These are phyloP conservation scores for Thryonomys swinderianus DNA, from an alignment of 2,113 vertebrate species.

Conservation along the genomic window DNA sequence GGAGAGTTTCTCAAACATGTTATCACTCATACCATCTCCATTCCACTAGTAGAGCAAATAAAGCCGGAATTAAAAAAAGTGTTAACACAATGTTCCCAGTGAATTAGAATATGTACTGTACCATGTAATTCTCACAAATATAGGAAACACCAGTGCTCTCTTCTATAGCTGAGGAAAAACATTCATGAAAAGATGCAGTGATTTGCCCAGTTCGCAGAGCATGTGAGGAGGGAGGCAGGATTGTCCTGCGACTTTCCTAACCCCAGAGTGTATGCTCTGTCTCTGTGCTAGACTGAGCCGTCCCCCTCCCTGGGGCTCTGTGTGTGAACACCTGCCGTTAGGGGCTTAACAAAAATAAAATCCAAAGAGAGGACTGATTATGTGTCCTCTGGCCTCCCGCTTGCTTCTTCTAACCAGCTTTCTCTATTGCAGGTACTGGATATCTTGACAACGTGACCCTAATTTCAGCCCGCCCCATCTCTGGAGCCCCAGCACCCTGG, in stretches of 20 bases:
- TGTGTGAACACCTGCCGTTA: neutral
- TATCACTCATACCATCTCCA: neutral
- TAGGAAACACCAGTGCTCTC: neutral
- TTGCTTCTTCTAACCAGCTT: neutral
- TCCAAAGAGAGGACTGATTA: neutral
- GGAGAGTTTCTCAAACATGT: neutral
- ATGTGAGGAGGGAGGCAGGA: neutral
- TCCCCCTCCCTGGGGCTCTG: rapidly evolving
- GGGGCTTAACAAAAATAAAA: neutral
- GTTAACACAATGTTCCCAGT: neutral
- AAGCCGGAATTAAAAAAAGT: neutral
- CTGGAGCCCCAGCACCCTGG: constrained; percentile 89
- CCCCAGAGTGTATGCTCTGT: neutral
- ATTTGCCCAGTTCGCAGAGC: neutral
- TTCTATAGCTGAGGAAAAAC: neutral
- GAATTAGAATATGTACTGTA: too few relatives aligned
- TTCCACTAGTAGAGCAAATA: neutral
- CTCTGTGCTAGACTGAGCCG: rapidly evolving
- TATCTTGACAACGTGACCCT: constrained; percentile 92
- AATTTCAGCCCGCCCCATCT: constrained; percentile 86
- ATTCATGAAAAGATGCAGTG: neutral
- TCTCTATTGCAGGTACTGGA: constrained; percentile 89
- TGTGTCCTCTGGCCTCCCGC: neutral
- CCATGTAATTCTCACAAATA: neutral
- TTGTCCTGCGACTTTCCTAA: neutral